Percentiles rank a stretch among this genome's conserved stretches.
Conservation (phyloP, 2,888 invertebrate species). For the Allygus modestus region DNA sequence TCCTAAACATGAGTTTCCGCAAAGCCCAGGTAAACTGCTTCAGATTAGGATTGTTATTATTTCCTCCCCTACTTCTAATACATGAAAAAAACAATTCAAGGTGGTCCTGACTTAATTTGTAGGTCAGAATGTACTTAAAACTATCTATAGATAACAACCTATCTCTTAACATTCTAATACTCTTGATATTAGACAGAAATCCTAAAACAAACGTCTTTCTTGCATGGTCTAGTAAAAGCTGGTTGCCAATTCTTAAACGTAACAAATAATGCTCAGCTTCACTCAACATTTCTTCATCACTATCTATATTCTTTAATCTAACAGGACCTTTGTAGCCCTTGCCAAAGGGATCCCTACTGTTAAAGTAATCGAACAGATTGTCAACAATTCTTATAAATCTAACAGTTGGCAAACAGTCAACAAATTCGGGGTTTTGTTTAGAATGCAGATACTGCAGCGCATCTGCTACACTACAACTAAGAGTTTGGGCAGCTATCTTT, state of each 20-base stretch:
- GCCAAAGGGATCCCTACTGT: constrained; percentile 31
- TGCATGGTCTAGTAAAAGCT: neutral
- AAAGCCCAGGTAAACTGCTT: neutral
- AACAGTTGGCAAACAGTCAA: neutral
- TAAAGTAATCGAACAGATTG: constrained; percentile 15
- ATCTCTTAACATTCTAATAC: constrained; percentile 17
- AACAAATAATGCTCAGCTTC: neutral
- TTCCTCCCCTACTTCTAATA: neutral
- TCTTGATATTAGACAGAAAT: constrained; percentile 14
- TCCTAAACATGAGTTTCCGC: constrained; percentile 24
- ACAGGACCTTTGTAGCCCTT: constrained; percentile 34
- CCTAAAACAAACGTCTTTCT: constrained; percentile 47
- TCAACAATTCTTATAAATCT: constrained; percentile 37
- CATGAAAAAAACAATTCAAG: neutral
- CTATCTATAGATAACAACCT: neutral
- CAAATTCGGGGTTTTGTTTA: constrained; percentile 23
- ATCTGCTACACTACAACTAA: constrained; percentile 40
- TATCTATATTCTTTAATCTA: neutral
- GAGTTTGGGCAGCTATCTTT: constrained; percentile 28
- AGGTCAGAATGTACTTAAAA: neutral
- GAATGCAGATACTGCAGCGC: neutral
- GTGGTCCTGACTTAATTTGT: neutral
- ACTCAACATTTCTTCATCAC: neutral
- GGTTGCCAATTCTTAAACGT: neutral
- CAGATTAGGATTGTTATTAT: constrained; percentile 28